Conservation (phyloP, 2,113 vertebrate genomes). For the Chroicocephalus ridibundus region DNA sequence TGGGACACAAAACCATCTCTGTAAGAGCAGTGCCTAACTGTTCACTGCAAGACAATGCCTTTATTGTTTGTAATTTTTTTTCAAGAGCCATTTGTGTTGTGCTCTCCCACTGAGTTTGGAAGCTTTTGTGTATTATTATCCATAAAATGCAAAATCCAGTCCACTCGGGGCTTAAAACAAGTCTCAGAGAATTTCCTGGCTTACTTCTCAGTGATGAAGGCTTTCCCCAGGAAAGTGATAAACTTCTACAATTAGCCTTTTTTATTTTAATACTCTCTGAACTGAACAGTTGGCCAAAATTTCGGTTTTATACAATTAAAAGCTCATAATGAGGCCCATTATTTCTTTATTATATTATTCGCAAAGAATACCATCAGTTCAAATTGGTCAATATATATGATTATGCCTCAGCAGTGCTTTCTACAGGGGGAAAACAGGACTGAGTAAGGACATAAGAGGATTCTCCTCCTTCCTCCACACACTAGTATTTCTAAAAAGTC, state of each 20-base stretch:
- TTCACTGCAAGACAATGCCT: slow-evolving; percentile 23
- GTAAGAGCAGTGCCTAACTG: slow-evolving; percentile 20
- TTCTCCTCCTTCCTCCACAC: neutral
- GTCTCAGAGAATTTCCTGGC: neutral
- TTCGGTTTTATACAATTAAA: neutral
- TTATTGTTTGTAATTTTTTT: slow-evolving; percentile 38
- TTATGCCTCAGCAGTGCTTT: neutral
- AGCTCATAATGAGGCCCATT: neutral
- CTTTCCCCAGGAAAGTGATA: neutral
- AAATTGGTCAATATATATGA: neutral
- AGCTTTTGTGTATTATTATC: slow-evolving; percentile 14
- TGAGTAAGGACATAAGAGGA: neutral
- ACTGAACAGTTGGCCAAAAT: neutral
- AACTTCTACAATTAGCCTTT: neutral
- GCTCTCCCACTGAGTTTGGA: neutral
- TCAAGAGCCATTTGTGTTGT: slow-evolving; percentile 14
- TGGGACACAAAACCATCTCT: slow-evolving; percentile 47
- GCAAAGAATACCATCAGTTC: neutral
- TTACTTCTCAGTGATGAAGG: neutral
- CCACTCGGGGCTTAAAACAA: neutral
- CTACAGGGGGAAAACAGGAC: neutral
- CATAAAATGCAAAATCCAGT: neutral
- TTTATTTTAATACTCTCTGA: neutral
- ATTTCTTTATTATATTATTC: neutral
- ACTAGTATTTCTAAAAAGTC: neutral